A percentile compares a stretch with the other conserved stretches of the same genome.
Evolutionary conservation across 2,888 invertebrate genomes (phyloP).

Genomic region (Pyrochroa serraticornis): DNA sequence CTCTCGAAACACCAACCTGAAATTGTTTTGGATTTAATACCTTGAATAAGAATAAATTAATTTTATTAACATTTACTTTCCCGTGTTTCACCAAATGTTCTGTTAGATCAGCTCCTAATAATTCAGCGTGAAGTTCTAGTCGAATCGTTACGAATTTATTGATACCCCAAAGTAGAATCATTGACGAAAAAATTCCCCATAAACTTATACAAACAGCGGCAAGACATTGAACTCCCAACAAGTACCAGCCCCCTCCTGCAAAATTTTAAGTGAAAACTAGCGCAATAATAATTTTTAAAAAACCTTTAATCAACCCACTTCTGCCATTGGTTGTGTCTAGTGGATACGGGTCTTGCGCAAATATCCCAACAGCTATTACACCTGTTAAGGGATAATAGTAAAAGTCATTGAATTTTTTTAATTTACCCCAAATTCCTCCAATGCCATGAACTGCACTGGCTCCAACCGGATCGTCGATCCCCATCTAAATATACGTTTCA

Average conservation of each 20-base stretch:
- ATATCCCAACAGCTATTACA: slow-evolving; percentile 84
- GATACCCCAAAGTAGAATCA: slow-evolving; percentile 76
- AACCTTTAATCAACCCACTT: slow-evolving; percentile 76
- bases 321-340: slow-evolving; percentile 80
- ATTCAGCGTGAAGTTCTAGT: slow-evolving; percentile 84
- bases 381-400: slow-evolving; percentile 61
- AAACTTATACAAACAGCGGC: slow-evolving; percentile 71
- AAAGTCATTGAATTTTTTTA: too few relatives aligned
- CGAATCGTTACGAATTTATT: slow-evolving; percentile 81
- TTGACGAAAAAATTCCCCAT: slow-evolving; percentile 79
- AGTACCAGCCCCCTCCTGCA: slow-evolving; percentile 84
- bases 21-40: slow-evolving; percentile 23
- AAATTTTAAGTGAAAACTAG: too few relatives aligned
- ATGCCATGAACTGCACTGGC: slow-evolving; percentile 88
- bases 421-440: slow-evolving; percentile 73
- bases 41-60: slow-evolving; percentile 13
- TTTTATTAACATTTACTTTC: slow-evolving; percentile 58
- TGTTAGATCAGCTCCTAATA: slow-evolving; percentile 86
- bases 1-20: slow-evolving; percentile 70
- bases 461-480: slow-evolving; percentile 90
- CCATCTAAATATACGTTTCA: slow-evolving; percentile 56
- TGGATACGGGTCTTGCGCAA: slow-evolving; percentile 84
- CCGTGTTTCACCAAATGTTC: slow-evolving; percentile 83
- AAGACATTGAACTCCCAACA: slow-evolving; percentile 82
- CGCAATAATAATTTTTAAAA: slow-evolving; percentile 10